These are phyloP conservation scores for Plebejus melissa DNA, from an alignment of 2,888 invertebrate species.

Conservation along the genomic window DNA sequence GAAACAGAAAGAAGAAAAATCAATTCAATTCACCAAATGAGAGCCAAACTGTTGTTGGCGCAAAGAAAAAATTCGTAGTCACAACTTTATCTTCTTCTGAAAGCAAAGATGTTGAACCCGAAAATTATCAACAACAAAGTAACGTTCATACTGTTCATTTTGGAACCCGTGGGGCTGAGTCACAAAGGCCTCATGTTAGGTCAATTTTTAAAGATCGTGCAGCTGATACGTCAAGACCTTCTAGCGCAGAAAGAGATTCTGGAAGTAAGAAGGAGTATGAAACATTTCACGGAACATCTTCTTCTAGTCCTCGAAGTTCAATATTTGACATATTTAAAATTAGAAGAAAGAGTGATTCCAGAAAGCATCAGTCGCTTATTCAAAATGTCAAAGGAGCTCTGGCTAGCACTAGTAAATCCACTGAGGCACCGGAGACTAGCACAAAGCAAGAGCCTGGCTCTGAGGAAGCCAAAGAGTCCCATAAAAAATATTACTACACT, in stretches of 20 bases:
- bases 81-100: slow-evolving; percentile 62
- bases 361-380: slow-evolving; percentile 58
- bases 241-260: slow-evolving; percentile 65
- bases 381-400: slow-evolving; percentile 51
- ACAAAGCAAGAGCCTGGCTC: slow-evolving; percentile 54
- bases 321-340: slow-evolving; percentile 75
- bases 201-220: slow-evolving; percentile 68
- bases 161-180: slow-evolving; percentile 70
- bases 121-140: slow-evolving; percentile 54
- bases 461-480: slow-evolving; percentile 61
- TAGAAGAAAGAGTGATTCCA: slow-evolving; percentile 71
- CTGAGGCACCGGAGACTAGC: slow-evolving; percentile 55
- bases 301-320: slow-evolving; percentile 72
- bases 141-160: slow-evolving; percentile 75
- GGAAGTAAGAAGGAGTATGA: slow-evolving; percentile 64
- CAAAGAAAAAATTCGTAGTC: slow-evolving; percentile 67
- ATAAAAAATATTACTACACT: slow-evolving; percentile 75
- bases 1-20: slow-evolving; percentile 66
- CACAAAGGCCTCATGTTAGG: slow-evolving; percentile 68
- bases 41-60: slow-evolving; percentile 67
- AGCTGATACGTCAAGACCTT: slow-evolving; percentile 57
- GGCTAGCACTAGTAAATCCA: slow-evolving; percentile 50
- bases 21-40: slow-evolving; percentile 52
- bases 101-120: slow-evolving; percentile 55
- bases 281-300: slow-evolving; percentile 73